Conservation (phyloP, 2,888 invertebrate species). For the Apoda limacodes region DNA sequence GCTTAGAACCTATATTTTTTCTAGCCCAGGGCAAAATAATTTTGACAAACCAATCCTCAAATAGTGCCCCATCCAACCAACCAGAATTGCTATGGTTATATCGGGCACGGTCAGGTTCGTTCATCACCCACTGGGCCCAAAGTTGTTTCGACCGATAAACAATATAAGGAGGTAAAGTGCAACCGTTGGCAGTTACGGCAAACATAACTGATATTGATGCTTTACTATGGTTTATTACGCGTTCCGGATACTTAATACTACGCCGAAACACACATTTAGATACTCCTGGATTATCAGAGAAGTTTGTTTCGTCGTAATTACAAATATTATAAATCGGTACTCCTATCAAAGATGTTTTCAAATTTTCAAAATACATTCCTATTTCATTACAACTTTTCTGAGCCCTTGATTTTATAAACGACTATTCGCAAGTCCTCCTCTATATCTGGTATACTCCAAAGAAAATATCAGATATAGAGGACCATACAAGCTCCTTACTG, state of each 20-base stretch:
- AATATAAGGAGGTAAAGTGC: slow-evolving; percentile 15
- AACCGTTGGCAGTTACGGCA: slow-evolving; percentile 12
- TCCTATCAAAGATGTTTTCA: slow-evolving; percentile 2
- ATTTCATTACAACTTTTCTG: no score
- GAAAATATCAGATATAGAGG: no score
- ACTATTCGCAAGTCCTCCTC: no score
- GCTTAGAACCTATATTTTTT: slow-evolving; percentile 12
- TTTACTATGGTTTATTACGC: slow-evolving; percentile 15
- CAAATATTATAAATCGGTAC: no score
- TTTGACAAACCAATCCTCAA: slow-evolving; percentile 16
- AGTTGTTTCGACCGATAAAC: slow-evolving; percentile 16
- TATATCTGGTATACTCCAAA: no score
- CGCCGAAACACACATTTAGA: no score
- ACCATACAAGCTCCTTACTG: no score
- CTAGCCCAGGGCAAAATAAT: slow-evolving; percentile 14
- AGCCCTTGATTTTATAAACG: no score
- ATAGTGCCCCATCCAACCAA: slow-evolving; percentile 18
- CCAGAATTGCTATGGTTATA: slow-evolving; percentile 18
- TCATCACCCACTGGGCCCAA: slow-evolving; percentile 12
- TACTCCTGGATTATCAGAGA: no score
- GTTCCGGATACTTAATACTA: slow-evolving; percentile 19
- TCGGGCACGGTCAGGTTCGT: slow-evolving; percentile 15
- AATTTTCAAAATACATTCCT: slow-evolving; percentile 19
- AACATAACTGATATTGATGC: slow-evolving; percentile 18
- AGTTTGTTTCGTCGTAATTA: no score